Percentiles rank a stretch among this genome's conserved stretches.
phyloP scores from a whole-genome alignment of 1,140 invertebrate genomes.

The Hyles euphorbiae region DNA sequence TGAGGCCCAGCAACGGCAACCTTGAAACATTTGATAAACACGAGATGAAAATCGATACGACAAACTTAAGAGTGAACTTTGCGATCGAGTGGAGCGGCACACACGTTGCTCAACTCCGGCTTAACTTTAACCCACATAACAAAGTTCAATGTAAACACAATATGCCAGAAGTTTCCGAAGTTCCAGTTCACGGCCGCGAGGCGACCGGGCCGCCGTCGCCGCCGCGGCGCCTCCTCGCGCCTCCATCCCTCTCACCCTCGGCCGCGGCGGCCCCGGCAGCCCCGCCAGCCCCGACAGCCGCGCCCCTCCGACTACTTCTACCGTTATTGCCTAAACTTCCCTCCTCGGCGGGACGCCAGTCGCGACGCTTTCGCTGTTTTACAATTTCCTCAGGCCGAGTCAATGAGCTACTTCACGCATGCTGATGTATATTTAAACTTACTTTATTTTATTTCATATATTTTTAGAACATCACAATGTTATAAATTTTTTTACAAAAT shows the following conservation, averaged over 20 bases:
- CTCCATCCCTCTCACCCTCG: slow-evolving; percentile 22
- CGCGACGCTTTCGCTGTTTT: slow-evolving; percentile 24
- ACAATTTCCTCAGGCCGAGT: not conserved
- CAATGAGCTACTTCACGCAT: not conserved
- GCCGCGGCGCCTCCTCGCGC: slow-evolving; percentile 20
- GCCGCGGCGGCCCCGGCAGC: slow-evolving; percentile 20
- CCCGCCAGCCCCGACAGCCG: slow-evolving; percentile 7
- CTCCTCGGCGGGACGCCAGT: slow-evolving; percentile 4
- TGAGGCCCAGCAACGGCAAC: slow-evolving; percentile 26
- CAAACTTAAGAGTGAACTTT: slow-evolving; percentile 67
- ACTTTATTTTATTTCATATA: too few relatives aligned
- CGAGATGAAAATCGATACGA: slow-evolving; percentile 70
- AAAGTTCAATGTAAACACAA: slow-evolving; percentile 75
- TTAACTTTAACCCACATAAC: slow-evolving; percentile 75
- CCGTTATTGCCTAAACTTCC: slow-evolving; percentile 24
- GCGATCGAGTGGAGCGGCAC: slow-evolving; percentile 63
- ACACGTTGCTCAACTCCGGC: slow-evolving; percentile 67
- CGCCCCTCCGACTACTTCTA: slow-evolving; percentile 12
- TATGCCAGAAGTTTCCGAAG: slow-evolving; percentile 69
- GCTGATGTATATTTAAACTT: too few relatives aligned
- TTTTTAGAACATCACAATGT: too few relatives aligned
- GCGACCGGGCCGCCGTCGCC: slow-evolving; percentile 30
- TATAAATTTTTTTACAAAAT: too few relatives aligned
- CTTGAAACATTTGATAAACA: slow-evolving; percentile 71
- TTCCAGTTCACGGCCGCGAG: slow-evolving; percentile 68